phyloP scores from a whole-genome alignment of 2,888 invertebrate species.

The Cacoxenus indagator region DNA sequence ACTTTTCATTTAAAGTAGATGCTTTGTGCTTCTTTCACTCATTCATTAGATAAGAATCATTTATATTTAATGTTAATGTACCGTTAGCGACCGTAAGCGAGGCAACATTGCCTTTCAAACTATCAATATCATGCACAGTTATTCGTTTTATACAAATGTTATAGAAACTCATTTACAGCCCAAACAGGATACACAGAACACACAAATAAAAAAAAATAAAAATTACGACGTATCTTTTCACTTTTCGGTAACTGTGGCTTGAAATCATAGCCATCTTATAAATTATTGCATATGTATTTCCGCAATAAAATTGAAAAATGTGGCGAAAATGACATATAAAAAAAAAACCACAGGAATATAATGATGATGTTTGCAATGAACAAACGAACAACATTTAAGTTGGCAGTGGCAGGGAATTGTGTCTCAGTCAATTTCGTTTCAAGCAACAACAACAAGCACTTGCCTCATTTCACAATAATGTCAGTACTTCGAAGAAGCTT shows the following conservation, averaged over 20 bases:
- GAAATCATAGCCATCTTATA: slow-evolving; percentile 40
- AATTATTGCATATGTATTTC: slow-evolving; percentile 55
- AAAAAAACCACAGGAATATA: background rate
- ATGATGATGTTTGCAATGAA: no score
- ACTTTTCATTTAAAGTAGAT: no score
- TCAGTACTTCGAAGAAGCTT: no score
- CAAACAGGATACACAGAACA: background rate
- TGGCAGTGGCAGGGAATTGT: no score
- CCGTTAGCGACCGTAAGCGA: slow-evolving; percentile 17
- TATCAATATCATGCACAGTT: background rate
- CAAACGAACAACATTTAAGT: no score
- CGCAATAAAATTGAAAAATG: slow-evolving; percentile 63
- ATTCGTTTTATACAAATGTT: background rate
- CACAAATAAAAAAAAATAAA: no score
- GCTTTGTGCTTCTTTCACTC: no score
- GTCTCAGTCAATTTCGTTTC: no score
- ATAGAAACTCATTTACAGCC: background rate
- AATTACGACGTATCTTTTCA: slow-evolving; percentile 2
- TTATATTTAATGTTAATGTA: slow-evolving; percentile 17
- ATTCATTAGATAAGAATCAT: background rate
- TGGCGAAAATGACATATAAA: slow-evolving; percentile 60
- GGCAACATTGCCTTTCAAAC: background rate
- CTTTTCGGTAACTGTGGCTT: background rate
- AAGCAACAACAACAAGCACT: no score
- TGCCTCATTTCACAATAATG: no score